Base-by-base conservation (phyloP, 2,888 invertebrate genomes). In the Bellardia bayeri region DNA sequence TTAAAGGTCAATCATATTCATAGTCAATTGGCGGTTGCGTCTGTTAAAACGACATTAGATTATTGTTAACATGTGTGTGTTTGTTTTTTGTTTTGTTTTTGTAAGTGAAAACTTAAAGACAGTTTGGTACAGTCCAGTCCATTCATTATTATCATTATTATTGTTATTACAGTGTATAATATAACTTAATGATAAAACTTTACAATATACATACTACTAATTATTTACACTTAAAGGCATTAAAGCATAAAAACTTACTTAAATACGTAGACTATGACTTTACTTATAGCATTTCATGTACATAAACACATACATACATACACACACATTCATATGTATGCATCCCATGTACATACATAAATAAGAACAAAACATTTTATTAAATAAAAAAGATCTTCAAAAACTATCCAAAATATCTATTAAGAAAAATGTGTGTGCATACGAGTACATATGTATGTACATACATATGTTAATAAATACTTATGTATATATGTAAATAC, bases 1-100 rank as follows among this genome's bases (percentile, higher is more conserved):
- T 82, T 82, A 82, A 82, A 74, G 63, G 56, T 82, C 58, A 51
- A 56, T 42, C 58, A 54, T 16, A 54, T 71, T 9, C 40, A 71
- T 37, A 33, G 16, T 16, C 33, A 64, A 23, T 45, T 71, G 45
- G 40, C 37, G 37, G 37, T 33, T 13, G 2, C 56, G 16, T 11
- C 37, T 49, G 51, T 51, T 51, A 51, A 69, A 69, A 51, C 7
- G 40, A 64, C 63, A 64, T n/a, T 64, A 64, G 37, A 64, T 40
- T 40, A 40, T 40, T n/a, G 63, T 8, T 40, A 64, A 40, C n/a
- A 71, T 54, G 2, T 7, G 40, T 45, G 61, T 49, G 75, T 51
- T 45, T n/a, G 14, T 37, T n/a, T 37, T 54, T 30, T 37, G 42
- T 40, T 42, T 16, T 66, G n/a, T 49, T 4, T 51, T 6, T 51